Evolutionary conservation across 2,113 vertebrate genomes (phyloP), one percentile per base, ranked within the genome.

Genomic region (Salminus brasiliensis): DNA sequence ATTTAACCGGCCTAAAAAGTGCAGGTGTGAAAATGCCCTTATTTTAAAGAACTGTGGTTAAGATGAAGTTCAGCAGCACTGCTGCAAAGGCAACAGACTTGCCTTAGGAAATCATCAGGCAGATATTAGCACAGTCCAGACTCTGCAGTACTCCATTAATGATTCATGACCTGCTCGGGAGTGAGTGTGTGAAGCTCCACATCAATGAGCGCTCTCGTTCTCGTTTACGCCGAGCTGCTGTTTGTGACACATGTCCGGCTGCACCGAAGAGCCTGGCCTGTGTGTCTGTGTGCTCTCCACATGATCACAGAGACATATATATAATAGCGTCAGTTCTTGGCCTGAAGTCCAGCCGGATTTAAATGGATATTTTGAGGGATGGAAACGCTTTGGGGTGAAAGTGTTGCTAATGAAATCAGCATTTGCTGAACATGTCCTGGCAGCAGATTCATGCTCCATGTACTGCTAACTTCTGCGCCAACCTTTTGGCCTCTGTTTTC

Each of bases 61-160:
- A n/a, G n/a, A n/a, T n/a, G n/a, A n/a, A n/a, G n/a, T n/a, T n/a
- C n/a, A n/a, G n/a, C 23, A 30, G 53, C 36, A 18, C 18, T 13
- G 32, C 39, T 73, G 13, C 45, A 72, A 18, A 32, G 25, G 43
- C 45, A 53, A n/a, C 6, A 32, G 47, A 32, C 11, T 11, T 49
- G 32, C 10, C 57, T 75, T 62, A 18, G 49, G 47, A 72, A 60
- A 21, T 23, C 5, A 21, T 27, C 8, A 29, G 67, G 11, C 23
- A 29, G 21, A 45, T 1, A 5, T n/a, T 53, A 29, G 39, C 65
- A 57, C 66, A 11, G 5, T 63, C 70, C 59, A 47, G 21, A 73
- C 82, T 73, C 83, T 72, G 87, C 87, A 79, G 72, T 30, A 9
- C 23, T 27, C 63, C 71, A 88, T 93, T 79, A 89, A 90, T 87